phyloP scores from a whole-genome alignment of 2,888 invertebrate species.

The Linnaemya vulpina region DNA sequence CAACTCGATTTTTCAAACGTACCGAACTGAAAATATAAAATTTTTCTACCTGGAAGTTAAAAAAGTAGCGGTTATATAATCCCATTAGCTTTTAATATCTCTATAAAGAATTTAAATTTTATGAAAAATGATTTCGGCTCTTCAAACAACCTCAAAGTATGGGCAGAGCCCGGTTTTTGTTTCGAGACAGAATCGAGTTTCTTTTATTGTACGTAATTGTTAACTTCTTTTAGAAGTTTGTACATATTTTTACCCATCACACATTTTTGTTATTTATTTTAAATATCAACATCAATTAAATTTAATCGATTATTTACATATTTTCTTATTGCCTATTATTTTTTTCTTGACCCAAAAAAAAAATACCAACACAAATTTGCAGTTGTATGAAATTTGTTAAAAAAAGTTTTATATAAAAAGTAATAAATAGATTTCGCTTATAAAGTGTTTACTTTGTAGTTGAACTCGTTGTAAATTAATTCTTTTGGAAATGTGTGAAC shows the following conservation, averaged over 20 bases:
- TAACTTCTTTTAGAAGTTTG: no score
- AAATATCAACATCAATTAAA: constrained; percentile 16
- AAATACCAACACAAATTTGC: not conserved
- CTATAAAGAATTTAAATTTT: no score
- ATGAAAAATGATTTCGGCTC: no score
- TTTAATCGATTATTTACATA: not conserved
- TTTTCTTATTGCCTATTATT: not conserved
- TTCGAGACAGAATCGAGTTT: no score
- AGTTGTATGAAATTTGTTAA: not conserved
- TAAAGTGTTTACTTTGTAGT: not conserved
- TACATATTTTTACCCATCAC: not conserved
- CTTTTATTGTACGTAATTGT: no score
- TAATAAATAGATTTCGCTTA: not conserved
- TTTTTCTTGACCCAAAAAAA: constrained; percentile 1
- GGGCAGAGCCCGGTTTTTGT: no score
- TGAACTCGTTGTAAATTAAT: not conserved
- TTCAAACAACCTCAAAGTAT: no score
- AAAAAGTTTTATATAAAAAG: not conserved
- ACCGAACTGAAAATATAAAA: no score
- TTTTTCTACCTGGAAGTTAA: no score
- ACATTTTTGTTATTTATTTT: not conserved
- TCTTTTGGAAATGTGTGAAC: not conserved
- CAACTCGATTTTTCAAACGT: no score
- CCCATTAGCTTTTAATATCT: no score
- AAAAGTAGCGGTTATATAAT: no score